Conservation (phyloP, 2,888 invertebrate genomes). For the Aspidiotus rigidus region DNA sequence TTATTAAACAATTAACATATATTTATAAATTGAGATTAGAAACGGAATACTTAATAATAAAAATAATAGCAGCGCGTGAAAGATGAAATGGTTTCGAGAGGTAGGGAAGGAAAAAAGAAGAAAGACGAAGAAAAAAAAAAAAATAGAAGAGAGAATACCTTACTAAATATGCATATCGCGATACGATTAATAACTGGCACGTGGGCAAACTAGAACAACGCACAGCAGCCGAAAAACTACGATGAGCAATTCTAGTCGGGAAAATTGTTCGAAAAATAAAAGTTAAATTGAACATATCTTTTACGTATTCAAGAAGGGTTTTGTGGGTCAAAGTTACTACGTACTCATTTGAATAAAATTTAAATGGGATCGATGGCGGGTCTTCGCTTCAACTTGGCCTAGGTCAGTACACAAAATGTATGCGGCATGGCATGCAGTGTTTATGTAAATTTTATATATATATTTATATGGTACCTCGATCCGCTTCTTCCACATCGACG, state of each 20-base stretch:
- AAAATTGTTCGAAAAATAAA: conserved; percentile 4
- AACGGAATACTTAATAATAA: conserved; percentile 5
- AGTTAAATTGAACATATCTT: conserved; percentile 28
- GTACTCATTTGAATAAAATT: conserved; percentile 40
- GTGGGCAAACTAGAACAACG: background rate
- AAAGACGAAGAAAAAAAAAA: background rate
- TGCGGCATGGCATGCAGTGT: conserved; percentile 29
- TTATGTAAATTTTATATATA: conserved; percentile 32
- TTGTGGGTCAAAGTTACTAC: conserved; percentile 39
- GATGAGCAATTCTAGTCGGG: background rate
- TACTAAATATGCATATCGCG: conserved; percentile 3
- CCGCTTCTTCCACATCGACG: background rate
- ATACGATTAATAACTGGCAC: conserved; percentile 3
- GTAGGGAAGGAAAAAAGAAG: background rate
- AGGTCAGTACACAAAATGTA: conserved; percentile 32
- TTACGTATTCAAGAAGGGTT: conserved; percentile 38
- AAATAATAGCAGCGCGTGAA: background rate
- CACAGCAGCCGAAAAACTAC: background rate
- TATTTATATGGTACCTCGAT: conserved; percentile 8
- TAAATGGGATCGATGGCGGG: conserved; percentile 36
- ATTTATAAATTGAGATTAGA: conserved; percentile 33
- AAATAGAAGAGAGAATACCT: background rate
- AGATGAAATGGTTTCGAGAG: background rate
- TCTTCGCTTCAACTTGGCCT: conserved; percentile 31
- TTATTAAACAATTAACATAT: conserved; percentile 34